Evolutionary conservation across 2,888 invertebrate species (phyloP).

Genomic region (Phortica okadai): DNA sequence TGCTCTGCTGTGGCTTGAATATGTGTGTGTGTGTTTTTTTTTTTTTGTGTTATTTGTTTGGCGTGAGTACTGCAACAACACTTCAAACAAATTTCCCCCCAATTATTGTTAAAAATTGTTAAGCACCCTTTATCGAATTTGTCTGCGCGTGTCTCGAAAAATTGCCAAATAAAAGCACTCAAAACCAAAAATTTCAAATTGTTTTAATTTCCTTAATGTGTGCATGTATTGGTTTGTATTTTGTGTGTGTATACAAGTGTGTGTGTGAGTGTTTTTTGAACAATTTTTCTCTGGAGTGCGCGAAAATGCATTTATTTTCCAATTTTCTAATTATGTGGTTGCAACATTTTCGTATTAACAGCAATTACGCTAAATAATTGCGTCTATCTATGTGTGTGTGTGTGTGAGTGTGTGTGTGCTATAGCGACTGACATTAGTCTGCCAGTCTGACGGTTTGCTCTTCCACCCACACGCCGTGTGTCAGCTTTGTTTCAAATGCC

Average conservation of each 20-base stretch:
- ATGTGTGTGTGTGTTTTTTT: neutral
- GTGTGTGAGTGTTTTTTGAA: constrained; percentile 1
- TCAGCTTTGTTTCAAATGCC: neutral
- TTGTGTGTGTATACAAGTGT: neutral
- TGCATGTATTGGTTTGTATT: constrained; percentile 23
- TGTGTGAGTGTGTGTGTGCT: constrained; percentile 4
- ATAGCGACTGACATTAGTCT: neutral
- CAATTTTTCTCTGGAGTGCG: neutral
- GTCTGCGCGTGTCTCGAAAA: neutral
- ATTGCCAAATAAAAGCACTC: constrained; percentile 23
- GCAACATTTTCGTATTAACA: constrained; percentile 53
- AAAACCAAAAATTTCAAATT: constrained; percentile 12
- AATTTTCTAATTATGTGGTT: constrained; percentile 62
- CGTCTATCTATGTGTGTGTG: constrained; percentile 30
- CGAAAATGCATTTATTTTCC: constrained; percentile 54
- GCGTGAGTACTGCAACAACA: neutral
- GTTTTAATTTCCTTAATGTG: constrained; percentile 11
- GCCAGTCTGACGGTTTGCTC: neutral
- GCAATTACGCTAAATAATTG: constrained; percentile 62
- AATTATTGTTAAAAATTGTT: constrained; percentile 10
- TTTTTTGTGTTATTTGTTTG: neutral
- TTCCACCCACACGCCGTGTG: neutral
- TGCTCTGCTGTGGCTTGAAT: too few species aligned
- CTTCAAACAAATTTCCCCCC: neutral
- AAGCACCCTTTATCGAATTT: neutral